Evolutionary conservation across 2,113 vertebrate genomes (phyloP).

Genomic region (Bubo scandiacus): DNA sequence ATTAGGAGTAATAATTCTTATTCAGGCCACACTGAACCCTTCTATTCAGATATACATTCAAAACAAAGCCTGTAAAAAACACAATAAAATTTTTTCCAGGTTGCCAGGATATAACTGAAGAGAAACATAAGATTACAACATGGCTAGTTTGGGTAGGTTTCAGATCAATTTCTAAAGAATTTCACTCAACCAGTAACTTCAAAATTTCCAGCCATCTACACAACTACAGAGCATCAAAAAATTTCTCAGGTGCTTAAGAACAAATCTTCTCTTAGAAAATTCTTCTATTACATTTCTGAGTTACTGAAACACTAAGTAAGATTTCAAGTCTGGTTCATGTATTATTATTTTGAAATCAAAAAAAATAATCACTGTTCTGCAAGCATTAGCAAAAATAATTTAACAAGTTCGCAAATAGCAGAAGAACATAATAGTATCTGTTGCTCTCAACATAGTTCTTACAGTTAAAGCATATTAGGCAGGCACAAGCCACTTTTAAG

Average conservation of each 20-base stretch:
- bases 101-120: neutral
- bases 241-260: neutral
- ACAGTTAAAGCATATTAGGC: neutral
- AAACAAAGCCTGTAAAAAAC: neutral
- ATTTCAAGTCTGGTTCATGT: neutral
- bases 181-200: neutral
- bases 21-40: neutral
- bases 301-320: neutral
- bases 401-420: neutral
- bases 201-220: neutral
- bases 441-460: neutral
- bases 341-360: neutral
- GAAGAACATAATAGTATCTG: neutral
- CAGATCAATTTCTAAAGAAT: neutral
- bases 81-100: neutral
- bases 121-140: neutral
- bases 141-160: neutral
- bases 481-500: neutral
- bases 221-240: neutral
- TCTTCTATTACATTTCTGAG: neutral
- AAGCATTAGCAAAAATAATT: neutral
- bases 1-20: neutral
- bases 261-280: neutral
- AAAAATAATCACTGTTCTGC: neutral
- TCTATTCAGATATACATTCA: neutral